phyloP scores from a whole-genome alignment of 1,140 invertebrate species.

The Drosophila busckii region DNA sequence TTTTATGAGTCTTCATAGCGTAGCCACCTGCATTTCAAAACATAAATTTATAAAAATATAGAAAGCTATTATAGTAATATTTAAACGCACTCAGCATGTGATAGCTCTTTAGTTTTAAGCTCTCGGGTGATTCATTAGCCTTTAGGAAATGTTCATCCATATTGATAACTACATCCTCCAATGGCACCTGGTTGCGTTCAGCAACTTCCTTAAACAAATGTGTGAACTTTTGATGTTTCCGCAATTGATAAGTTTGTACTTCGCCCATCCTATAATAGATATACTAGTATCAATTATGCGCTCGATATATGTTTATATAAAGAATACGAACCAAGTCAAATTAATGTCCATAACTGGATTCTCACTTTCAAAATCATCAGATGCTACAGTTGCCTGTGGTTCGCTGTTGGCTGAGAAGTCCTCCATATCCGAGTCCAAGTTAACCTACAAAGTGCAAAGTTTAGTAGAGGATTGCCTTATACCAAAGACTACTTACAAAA shows the following conservation, averaged over 20 bases:
- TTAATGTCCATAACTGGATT: conserved; percentile 54
- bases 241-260: conserved; percentile 51
- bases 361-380: conserved; percentile 29
- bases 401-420: neutral
- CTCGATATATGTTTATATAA: neutral
- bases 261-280: conserved; percentile 41
- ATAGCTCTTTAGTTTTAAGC: conserved; percentile 45
- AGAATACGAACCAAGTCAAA: conserved; percentile 44
- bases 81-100: conserved; percentile 52
- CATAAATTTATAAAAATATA: neutral
- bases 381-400: neutral
- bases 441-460: too few relatives aligned
- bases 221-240: conserved; percentile 58
- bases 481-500: conserved; percentile 31
- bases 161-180: conserved; percentile 44
- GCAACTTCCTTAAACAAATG: conserved; percentile 59
- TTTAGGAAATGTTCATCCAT: conserved; percentile 42
- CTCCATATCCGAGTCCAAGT: conserved; percentile 61
- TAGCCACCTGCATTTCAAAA: conserved; percentile 52
- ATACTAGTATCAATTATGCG: neutral
- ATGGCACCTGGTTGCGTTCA: conserved; percentile 40
- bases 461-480: too few relatives aligned
- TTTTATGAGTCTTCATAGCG: conserved; percentile 25
- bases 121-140: conserved; percentile 45
- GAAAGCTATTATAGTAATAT: neutral